Conservation (phyloP, 2,888 invertebrate species). For the Pecten maximus region DNA sequence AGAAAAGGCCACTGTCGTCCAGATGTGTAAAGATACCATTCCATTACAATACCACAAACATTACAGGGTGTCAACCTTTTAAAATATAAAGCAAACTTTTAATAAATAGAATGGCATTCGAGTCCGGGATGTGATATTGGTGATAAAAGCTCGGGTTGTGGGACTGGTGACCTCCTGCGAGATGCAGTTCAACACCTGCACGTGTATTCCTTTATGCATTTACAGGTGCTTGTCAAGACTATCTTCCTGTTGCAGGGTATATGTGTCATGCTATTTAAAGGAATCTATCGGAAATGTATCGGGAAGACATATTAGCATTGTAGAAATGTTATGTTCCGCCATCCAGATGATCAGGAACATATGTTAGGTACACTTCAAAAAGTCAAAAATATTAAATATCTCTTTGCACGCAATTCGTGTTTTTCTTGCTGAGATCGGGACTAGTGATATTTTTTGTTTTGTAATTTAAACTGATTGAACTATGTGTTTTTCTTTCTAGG, state of each 20-base stretch:
- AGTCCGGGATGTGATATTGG: constrained; percentile 18
- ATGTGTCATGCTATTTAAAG: background rate
- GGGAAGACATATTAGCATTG: background rate
- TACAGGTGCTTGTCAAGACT: background rate
- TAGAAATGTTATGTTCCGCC: background rate
- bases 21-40: constrained; percentile 2
- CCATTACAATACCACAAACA: background rate
- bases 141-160: background rate
- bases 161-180: background rate
- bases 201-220: background rate
- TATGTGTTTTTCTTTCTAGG: constrained; percentile 1
- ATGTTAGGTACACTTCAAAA: constrained; percentile 30
- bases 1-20: constrained; percentile 1
- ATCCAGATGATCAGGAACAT: constrained; percentile 16
- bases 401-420: constrained; percentile 22
- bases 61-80: constrained; percentile 14
- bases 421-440: background rate
- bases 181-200: background rate
- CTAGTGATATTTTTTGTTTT: constrained; percentile 27
- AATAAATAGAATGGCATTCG: background rate
- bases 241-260: background rate
- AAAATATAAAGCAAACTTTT: background rate
- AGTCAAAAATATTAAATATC: constrained; percentile 33
- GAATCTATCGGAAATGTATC: constrained; percentile 8
- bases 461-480: constrained; percentile 35